Conservation (phyloP, 1,140 invertebrate genomes). For the Cheumatopsyche charites region DNA sequence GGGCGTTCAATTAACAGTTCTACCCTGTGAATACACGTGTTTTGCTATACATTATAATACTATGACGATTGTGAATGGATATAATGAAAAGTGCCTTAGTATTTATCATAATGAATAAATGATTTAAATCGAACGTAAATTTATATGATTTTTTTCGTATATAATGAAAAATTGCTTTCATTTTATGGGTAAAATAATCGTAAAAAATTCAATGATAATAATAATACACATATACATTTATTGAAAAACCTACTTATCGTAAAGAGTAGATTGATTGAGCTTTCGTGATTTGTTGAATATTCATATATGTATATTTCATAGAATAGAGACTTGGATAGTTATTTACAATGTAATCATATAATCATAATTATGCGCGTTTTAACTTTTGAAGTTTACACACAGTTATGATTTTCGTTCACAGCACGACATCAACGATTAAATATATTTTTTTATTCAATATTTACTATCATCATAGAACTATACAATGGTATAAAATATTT, state of each 20-base stretch:
- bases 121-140: too few species aligned
- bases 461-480: constrained; percentile 1
- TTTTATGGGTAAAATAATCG: too few species aligned
- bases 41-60: too few species aligned
- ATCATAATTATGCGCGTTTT: background rate
- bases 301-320: background rate
- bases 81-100: too few species aligned
- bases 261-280: constrained; percentile 29
- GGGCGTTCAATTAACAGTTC: constrained; percentile 13
- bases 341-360: constrained; percentile 5
- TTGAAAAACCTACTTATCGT: constrained; percentile 16
- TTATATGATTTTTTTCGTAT: too few species aligned
- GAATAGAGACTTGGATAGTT: constrained; percentile 8
- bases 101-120: too few species aligned
- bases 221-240: too few species aligned
- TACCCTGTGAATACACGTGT: constrained; percentile 12
- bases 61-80: too few species aligned
- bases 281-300: constrained; percentile 6
- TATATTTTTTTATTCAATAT: background rate
- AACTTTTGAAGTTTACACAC: too few species aligned
- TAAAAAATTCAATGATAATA: too few species aligned
- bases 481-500: constrained; percentile 36
- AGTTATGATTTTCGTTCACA: constrained; percentile 11
- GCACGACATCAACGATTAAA: constrained; percentile 29
- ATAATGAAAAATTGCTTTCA: too few species aligned